Base-by-base conservation (phyloP, 37 sponge, comb jelly and placozoan species). In the Chondrilla cf. caribensis region DNA sequence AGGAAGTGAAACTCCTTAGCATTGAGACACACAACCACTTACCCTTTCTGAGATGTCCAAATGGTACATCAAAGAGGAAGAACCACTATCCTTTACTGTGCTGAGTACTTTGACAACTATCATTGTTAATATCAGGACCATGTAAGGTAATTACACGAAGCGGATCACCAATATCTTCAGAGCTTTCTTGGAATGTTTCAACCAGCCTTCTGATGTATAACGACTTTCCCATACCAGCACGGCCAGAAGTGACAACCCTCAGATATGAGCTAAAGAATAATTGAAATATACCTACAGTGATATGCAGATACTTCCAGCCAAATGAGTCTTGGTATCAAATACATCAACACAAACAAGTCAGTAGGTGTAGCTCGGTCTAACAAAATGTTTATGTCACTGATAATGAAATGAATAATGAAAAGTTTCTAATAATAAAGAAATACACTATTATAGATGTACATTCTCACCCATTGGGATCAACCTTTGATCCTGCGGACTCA, bases 191-290 rank as follows among this genome's bases (percentile, higher is more conserved):
- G 35, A 6, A n/a, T n/a, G n/a, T 11, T 32, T 93, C 87, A 22
- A 75, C 83, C 76, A 89, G 60, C 37, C 86, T 44, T 9, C 33
- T 17, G 21, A 93, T 79, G 76, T 70, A 93, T 22, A 89, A 64
- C 19, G 90, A 80, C 75, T 93, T 93, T 4, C 93, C 93, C 89
- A 93, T 88, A 32, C 93, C 93, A 26, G 93, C 66, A 22, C 82
- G 72, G 11, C 32, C 18, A 36, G 90, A 93, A 6, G 79, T 57
- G 7, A 93, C 89, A 0, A 93, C 85, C 41, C 93, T 42, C 9
- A 89, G 87, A 78, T 58, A 64, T 0, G 84, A 87, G 33, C 91
- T 91, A 65, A 15, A 66, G 6, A 55, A n/a, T n/a, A n/a, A n/a
- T n/a, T n/a, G n/a, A n/a, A n/a, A n/a, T n/a, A n/a, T n/a, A n/a